Evolutionary conservation across 2,888 invertebrate species (phyloP), one percentile per base, ranked within the genome.

Genomic region (Acronicta alni): DNA sequence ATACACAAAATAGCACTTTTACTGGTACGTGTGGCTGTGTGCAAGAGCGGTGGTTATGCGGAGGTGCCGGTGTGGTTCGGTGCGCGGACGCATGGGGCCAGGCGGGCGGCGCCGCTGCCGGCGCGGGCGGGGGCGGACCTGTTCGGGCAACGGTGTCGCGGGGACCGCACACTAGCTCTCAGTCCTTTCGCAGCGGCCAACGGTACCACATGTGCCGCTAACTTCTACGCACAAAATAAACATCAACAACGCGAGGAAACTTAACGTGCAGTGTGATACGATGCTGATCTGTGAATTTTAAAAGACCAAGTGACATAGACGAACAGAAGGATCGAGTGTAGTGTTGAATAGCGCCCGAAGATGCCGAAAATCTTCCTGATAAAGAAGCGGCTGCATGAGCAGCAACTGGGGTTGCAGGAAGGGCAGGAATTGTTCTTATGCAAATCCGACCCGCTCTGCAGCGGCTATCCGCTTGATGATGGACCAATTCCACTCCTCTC

Each of bases 361-460:
- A 98, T 98, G 98, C 98, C 98, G 95, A 98, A 98, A 95, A 98
- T 98, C 93, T 98, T 98, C 94, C 94, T 98, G 83, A 97, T 98
- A 84, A 98, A 98, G 94, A 97, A 98, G 91, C 96, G 98, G 89
- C 95, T 98, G 95, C 97, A 97, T 82, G 97, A 98, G 96, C 98
- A 98, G 95, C 98, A 98, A 93, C 95, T 97, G 85, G 95, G 97
- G 83, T 93, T 98, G 88, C 95, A 97, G 91, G 98, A 98, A 90
- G 96, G 97, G 72, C 97, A 97, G 92, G 97, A 97, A 91, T 95
- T 97, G 81, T 95, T 96, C 61, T 93, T 95, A 77, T 88, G 89
- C 84, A 97, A 97, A 89, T 90, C 94, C 76, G 96, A 96, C 85
- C 91, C 95, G 68, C 89, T 96, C 72, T 95, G 95, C 86, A 94